Conservation (phyloP, 2,797 vertebrate species). For the Sebastolobus altivelis region DNA sequence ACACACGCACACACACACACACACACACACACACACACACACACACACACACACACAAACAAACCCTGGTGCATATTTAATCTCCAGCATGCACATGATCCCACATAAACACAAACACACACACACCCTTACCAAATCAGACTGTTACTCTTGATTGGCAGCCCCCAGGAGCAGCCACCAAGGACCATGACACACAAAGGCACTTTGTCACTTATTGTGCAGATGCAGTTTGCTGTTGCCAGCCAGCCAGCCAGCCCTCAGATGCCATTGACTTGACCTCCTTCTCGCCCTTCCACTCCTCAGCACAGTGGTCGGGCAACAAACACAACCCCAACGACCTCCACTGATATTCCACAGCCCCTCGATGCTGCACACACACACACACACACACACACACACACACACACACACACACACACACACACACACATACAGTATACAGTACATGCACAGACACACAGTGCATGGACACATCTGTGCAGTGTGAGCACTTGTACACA, state of each 20-base stretch:
- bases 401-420: conserved; percentile 67
- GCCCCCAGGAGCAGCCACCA: conserved; percentile 62
- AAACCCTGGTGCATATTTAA: conserved; percentile 71
- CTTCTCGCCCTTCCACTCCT: conserved; percentile 75
- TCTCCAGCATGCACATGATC: conserved; percentile 75
- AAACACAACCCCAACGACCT: conserved; percentile 82
- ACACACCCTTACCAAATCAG: conserved; percentile 76
- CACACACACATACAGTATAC: conserved; percentile 37
- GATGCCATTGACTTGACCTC: conserved; percentile 80
- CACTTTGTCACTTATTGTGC: conserved; percentile 83
- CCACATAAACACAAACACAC: conserved; percentile 50
- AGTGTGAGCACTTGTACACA: conserved; percentile 60
- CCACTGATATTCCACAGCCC: conserved; percentile 83
- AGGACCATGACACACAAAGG: conserved; percentile 77
- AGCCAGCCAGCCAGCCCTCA: conserved; percentile 77
- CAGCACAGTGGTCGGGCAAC: conserved; percentile 80
- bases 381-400: conserved; percentile 54
- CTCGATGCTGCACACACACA: conserved; percentile 86
- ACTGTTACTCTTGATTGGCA: conserved; percentile 82
- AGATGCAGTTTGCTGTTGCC: conserved; percentile 82
- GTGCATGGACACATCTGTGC: conserved; percentile 61
- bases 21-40: conserved; percentile 51
- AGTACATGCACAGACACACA: conserved; percentile 30
- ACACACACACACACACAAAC: conserved; percentile 42
- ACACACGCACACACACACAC: conserved; percentile 53